phyloP scores from a whole-genome alignment of 2,113 vertebrate species.

The Camelus dromedarius region DNA sequence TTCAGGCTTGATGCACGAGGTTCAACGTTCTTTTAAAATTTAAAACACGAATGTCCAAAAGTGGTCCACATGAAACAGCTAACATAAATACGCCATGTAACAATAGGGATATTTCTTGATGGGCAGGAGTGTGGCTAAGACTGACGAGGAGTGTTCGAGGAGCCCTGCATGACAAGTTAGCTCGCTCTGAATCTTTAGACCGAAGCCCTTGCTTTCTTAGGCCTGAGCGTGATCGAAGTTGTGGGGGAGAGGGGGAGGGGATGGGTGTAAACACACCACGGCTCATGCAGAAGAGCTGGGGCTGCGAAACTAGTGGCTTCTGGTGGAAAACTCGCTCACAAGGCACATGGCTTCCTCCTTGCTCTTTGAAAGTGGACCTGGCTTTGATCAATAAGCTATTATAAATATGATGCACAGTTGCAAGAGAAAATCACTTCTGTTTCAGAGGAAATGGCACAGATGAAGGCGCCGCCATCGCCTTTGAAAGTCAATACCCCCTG shows the following conservation, averaged over 20 bases:
- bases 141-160: background rate
- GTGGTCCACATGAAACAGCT: too few relatives aligned
- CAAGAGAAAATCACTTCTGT: slow-evolving; percentile 66
- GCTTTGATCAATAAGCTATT: slow-evolving; percentile 79
- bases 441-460: slow-evolving; percentile 64
- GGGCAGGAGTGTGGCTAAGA: background rate
- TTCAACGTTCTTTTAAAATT: background rate
- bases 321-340: background rate
- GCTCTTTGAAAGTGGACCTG: slow-evolving; percentile 60
- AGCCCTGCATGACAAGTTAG: background rate
- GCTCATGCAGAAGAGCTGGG: background rate
- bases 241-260: fast-evolving
- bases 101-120: background rate
- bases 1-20: background rate
- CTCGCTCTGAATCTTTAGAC: fast-evolving
- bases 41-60: background rate
- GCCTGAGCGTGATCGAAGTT: background rate
- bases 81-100: too few relatives aligned
- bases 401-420: slow-evolving; percentile 57
- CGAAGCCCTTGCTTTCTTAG: background rate
- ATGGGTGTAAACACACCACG: background rate
- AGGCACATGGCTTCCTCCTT: background rate
- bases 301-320: background rate
- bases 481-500: slow-evolving; percentile 34
- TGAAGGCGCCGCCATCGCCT: background rate